Percentiles rank a stretch among this genome's conserved stretches.
Conservation (phyloP, 1,140 invertebrate species). For the Dendrolimus punctatus region DNA sequence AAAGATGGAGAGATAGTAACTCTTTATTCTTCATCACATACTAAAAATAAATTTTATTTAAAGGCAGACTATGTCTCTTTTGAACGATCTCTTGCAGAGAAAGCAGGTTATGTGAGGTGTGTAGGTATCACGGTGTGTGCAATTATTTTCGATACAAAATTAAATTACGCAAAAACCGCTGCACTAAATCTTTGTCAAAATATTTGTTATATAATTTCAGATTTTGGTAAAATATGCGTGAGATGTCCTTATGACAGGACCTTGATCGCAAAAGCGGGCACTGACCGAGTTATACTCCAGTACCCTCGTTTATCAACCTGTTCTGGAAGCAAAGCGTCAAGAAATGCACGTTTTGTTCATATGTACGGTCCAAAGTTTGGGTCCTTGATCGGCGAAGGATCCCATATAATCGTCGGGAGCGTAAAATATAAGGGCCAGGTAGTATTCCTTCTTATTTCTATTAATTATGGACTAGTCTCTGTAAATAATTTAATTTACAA, state of each 20-base stretch:
- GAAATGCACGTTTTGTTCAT: conserved; percentile 26
- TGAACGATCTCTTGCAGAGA: too few relatives aligned
- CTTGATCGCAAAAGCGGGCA: conserved; percentile 39
- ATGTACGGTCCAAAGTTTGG: conserved; percentile 52
- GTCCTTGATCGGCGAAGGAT: conserved; percentile 36
- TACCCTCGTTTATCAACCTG: conserved; percentile 33
- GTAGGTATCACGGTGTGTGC: too few relatives aligned
- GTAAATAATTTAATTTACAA: too few relatives aligned
- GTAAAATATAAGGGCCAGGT: conserved; percentile 39
- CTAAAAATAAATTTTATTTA: too few relatives aligned
- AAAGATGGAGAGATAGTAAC: too few relatives aligned
- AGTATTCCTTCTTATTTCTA: conserved; percentile 11
- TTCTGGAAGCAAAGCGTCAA: conserved; percentile 31
- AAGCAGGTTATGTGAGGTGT: too few relatives aligned
- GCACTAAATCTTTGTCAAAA: not conserved
- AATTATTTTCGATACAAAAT: not conserved
- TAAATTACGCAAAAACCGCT: not conserved
- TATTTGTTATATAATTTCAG: not conserved
- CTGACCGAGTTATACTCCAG: conserved; percentile 35
- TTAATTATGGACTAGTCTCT: too few relatives aligned
- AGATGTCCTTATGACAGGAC: conserved; percentile 51
- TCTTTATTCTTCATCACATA: too few relatives aligned
- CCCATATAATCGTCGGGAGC: conserved; percentile 34
- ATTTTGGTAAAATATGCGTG: conserved; percentile 25
- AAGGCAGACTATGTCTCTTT: too few relatives aligned